A percentile compares a stretch with the other conserved stretches of the same genome.
phyloP scores from a whole-genome alignment of 2,113 vertebrate genomes.

The Sceloporus undulatus region DNA sequence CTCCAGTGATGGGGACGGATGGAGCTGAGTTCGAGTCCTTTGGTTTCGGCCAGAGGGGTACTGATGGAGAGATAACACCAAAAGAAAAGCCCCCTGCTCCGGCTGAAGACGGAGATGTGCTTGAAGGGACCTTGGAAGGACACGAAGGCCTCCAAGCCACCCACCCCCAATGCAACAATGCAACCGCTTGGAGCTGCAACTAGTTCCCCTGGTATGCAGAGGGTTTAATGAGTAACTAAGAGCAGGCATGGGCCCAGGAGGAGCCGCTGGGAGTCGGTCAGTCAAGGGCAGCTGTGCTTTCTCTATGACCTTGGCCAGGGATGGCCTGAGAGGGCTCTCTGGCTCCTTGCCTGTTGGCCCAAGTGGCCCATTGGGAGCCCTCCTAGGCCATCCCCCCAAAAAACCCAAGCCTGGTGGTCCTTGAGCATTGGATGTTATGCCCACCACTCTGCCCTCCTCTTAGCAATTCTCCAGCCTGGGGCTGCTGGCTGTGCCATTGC shows the following conservation, averaged over 20 bases:
- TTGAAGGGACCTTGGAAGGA: not conserved
- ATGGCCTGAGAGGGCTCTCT: too few relatives aligned
- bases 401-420: too few relatives aligned
- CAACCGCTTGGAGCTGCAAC: not conserved
- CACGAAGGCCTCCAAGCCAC: not conserved
- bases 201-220: not conserved
- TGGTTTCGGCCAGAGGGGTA: not conserved
- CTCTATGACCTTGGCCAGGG: too few relatives aligned
- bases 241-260: too few relatives aligned
- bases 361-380: too few relatives aligned
- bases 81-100: not conserved
- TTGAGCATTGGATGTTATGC: too few relatives aligned
- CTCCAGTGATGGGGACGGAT: not conserved
- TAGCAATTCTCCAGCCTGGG: too few relatives aligned
- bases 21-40: not conserved
- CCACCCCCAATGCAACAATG: too few relatives aligned
- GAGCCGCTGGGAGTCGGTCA: not conserved
- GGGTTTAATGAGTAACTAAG: not conserved
- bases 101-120: not conserved
- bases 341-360: too few relatives aligned
- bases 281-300: not conserved
- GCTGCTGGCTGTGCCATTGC: too few relatives aligned
- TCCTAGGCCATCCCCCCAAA: too few relatives aligned
- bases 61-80: not conserved
- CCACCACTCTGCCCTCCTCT: too few relatives aligned